Evolutionary conservation across 2,797 vertebrate genomes (phyloP).

Genomic region (Dryobates pubescens): DNA sequence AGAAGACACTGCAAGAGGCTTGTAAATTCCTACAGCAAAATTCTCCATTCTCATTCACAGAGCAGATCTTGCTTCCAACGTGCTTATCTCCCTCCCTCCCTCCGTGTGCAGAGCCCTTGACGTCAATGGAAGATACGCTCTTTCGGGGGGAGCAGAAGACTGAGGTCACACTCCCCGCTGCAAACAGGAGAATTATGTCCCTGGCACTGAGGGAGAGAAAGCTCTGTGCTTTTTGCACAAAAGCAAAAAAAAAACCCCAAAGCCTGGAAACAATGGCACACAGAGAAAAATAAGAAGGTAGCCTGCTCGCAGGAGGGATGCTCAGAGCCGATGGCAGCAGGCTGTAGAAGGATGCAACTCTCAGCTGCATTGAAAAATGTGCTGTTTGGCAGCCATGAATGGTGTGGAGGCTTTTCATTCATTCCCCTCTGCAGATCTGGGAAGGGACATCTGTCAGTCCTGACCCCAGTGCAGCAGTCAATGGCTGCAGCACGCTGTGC

Average conservation of each 20-base stretch:
- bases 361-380: background rate
- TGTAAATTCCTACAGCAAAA: slow-evolving; percentile 69
- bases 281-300: background rate
- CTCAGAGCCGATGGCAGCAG: slow-evolving; percentile 26
- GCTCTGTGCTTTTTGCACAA: background rate
- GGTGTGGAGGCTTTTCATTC: slow-evolving; percentile 45
- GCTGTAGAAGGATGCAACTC: background rate
- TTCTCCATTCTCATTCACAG: slow-evolving; percentile 52
- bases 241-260: background rate
- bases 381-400: background rate
- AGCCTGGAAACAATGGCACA: background rate
- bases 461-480: background rate
- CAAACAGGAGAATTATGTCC: slow-evolving; percentile 27
- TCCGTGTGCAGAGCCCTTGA: slow-evolving; percentile 65
- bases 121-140: slow-evolving; percentile 71
- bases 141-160: slow-evolving; percentile 61
- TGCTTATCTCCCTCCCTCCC: slow-evolving; percentile 67
- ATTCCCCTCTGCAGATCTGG: background rate
- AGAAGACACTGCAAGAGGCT: slow-evolving; percentile 48
- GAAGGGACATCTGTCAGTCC: slow-evolving; percentile 50
- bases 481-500: slow-evolving; percentile 22
- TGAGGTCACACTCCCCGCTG: slow-evolving; percentile 49
- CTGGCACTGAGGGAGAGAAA: background rate
- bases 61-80: slow-evolving; percentile 60
- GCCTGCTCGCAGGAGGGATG: background rate